Evolutionary conservation across 1,140 invertebrate genomes (phyloP).

Genomic region (Conus betulinus): DNA sequence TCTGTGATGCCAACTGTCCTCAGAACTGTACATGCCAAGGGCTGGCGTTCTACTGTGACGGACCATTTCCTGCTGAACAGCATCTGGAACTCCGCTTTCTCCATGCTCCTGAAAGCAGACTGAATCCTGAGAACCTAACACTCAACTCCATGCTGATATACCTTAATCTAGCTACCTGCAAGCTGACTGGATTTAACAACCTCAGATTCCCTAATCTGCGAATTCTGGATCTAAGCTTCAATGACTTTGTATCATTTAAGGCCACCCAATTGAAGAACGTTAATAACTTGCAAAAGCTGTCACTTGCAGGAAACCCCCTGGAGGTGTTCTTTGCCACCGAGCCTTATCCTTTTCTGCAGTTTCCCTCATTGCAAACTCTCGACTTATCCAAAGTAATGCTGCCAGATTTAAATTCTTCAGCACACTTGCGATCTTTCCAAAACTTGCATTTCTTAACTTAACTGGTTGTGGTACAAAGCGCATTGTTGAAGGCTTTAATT

Average conservation of each 20-base stretch:
- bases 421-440: neutral
- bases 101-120: too few relatives aligned
- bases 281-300: slow-evolving; percentile 19
- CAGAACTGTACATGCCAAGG: too few relatives aligned
- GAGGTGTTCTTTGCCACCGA: neutral
- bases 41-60: too few relatives aligned
- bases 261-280: neutral
- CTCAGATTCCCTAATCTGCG: too few relatives aligned
- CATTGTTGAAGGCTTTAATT: too few relatives aligned
- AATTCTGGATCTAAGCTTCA: slow-evolving; percentile 37
- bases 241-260: neutral
- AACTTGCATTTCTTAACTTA: slow-evolving; percentile 15
- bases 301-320: slow-evolving; percentile 17
- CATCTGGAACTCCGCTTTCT: too few relatives aligned
- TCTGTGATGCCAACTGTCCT: too few relatives aligned
- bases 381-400: slow-evolving; percentile 2
- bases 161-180: too few relatives aligned
- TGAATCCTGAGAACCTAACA: too few relatives aligned
- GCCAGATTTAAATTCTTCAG: neutral
- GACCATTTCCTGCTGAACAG: too few relatives aligned
- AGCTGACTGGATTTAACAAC: too few relatives aligned
- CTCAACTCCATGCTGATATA: too few relatives aligned
- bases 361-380: neutral
- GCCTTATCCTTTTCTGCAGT: neutral
- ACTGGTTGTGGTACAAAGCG: neutral